Evolutionary conservation across 2,797 vertebrate species (phyloP), one percentile per base, ranked within the genome.

Genomic region (Otolemur crassicaudatus): DNA sequence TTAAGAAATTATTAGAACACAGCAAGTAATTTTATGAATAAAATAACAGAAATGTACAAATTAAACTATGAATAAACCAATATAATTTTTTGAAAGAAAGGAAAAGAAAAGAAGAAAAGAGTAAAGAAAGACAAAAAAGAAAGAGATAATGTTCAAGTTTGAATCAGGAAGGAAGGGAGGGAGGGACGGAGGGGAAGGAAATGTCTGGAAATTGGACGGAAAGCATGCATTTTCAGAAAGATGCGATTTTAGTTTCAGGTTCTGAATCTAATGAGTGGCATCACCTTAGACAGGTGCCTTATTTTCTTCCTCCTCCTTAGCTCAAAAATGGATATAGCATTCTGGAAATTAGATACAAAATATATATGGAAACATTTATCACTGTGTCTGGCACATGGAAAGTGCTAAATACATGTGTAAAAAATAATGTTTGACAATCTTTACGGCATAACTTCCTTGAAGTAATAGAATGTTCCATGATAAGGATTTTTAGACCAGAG

Each of bases 381-480:
- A 73, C 72, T 77, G 17, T n/a, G 12, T 70, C 69, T 80, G 83
- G 37, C 43, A 84, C 63, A 85, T 73, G 72, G 65, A 58, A 94
- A 93, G 40, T 49, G 37, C 58, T 65, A 87, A 82, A 56, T 75
- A 76, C 23, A 67, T 49, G 69, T 80, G n/a, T 83, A 69, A 95
- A 77, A 95, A 90, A 76, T 90, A 84, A 87, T 95, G 49, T 92
- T 63, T 94, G 95, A 88, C 77, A 95, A 92, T 93, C 89, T 82
- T 25, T 56, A 92, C 56, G 82, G n/a, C 63, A 93, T 85, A 92
- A 53, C 94, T 96, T 93, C 60, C 94, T 92, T 43, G 79, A 79
- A 96, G 90, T 65, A 95, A 97, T 96, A 90, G 92, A 95, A 92
- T 86, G 69, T 56, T 91, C 58, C 72, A 63, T 58, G 84, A 93